These are phyloP conservation scores for Scelioninae gen. 1 DNA, from an alignment of 2,888 invertebrate genomes.

Conservation along the genomic window DNA sequence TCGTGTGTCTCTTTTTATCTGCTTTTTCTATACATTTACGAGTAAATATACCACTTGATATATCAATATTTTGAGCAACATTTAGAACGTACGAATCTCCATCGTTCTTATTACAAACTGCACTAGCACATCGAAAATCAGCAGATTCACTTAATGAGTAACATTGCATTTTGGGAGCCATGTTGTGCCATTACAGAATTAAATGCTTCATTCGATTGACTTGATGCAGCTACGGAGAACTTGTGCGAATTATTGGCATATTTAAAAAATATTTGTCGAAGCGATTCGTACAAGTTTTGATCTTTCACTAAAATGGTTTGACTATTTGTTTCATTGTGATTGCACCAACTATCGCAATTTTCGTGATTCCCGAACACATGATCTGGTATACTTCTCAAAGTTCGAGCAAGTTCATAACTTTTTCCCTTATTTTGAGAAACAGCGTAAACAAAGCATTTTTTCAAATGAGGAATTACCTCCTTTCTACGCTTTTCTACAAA, in stretches of 20 bases:
- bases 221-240: constrained; percentile 21
- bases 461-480: constrained; percentile 4
- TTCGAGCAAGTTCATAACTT: background rate
- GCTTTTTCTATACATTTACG: constrained; percentile 5
- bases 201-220: no score
- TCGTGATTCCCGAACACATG: constrained; percentile 16
- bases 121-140: no score
- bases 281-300: background rate
- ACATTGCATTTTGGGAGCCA: no score
- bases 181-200: no score
- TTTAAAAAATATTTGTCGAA: constrained; percentile 11
- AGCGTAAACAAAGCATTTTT: constrained; percentile 17
- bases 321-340: no score
- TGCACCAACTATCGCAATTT: constrained; percentile 35
- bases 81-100: no score
- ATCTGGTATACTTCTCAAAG: constrained; percentile 18
- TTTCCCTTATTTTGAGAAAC: background rate
- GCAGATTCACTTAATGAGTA: no score
- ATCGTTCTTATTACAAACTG: no score
- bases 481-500: background rate
- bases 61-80: no score
- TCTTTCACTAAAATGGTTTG: constrained; percentile 10
- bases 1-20: constrained; percentile 2
- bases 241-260: constrained; percentile 24
- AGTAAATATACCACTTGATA: constrained; percentile 31